Conservation (phyloP, 1,140 invertebrate species). For the Drosophila pseudoananassae region DNA sequence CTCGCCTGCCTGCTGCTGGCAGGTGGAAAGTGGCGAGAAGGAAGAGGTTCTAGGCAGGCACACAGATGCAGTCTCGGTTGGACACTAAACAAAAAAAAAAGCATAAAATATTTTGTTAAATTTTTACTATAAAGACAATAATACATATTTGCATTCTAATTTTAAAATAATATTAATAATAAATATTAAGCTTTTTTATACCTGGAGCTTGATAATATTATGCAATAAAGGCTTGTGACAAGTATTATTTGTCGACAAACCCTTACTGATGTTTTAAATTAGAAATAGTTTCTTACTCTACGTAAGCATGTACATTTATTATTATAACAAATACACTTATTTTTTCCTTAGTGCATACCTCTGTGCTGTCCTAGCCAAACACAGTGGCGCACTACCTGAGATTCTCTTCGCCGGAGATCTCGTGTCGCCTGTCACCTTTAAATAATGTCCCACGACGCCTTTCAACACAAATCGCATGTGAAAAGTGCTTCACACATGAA, state of each 20-base stretch:
- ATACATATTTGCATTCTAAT: too few relatives aligned
- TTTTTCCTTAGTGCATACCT: conserved; percentile 2
- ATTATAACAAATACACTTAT: too few relatives aligned
- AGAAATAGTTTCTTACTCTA: too few relatives aligned
- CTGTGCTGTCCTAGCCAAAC: conserved; percentile 21
- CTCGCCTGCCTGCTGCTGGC: conserved; percentile 49
- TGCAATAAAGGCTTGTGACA: too few relatives aligned
- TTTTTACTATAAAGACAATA: neutral
- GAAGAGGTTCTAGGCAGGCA: conserved; percentile 17
- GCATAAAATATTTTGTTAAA: neutral
- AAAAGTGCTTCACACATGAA: conserved; percentile 80
- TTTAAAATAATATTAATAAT: too few relatives aligned
- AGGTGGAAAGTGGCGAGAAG: conserved; percentile 21
- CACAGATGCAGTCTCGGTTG: conserved; percentile 6
- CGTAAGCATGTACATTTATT: too few relatives aligned
- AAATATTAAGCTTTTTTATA: too few relatives aligned
- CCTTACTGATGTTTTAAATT: too few relatives aligned
- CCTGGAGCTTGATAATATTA: too few relatives aligned
- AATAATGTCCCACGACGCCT: conserved; percentile 80
- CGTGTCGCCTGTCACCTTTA: conserved; percentile 77
- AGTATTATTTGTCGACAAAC: too few relatives aligned
- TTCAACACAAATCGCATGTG: conserved; percentile 83
- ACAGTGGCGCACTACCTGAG: conserved; percentile 47
- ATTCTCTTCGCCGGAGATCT: conserved; percentile 64
- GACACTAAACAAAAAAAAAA: neutral